Conservation (phyloP, 2,797 vertebrate species). For the Hypotaenidia okinawae region DNA sequence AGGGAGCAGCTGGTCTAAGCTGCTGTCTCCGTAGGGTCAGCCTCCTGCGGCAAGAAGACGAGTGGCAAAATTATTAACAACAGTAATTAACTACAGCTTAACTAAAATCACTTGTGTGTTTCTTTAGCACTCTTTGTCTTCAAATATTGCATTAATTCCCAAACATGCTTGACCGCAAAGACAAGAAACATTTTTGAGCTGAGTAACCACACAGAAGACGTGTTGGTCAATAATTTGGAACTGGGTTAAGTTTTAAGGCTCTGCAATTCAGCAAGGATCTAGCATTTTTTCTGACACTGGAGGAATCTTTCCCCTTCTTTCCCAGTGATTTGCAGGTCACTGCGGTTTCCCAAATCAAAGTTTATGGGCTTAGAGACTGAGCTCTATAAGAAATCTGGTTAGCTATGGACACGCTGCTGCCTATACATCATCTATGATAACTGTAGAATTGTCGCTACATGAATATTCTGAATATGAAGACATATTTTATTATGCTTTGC, state of each 20-base stretch:
- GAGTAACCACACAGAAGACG: neutral
- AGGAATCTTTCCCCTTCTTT: neutral
- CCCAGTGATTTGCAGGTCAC: neutral
- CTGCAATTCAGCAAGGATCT: neutral
- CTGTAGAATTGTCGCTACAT: slow-evolving; percentile 27
- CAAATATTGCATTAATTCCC: neutral
- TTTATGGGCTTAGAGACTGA: neutral
- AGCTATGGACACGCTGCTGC: neutral
- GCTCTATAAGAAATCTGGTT: neutral
- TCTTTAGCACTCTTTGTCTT: neutral
- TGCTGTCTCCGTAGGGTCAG: neutral
- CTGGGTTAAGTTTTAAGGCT: neutral
- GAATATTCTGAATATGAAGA: slow-evolving; percentile 47
- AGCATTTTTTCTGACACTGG: neutral
- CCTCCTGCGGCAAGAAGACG: neutral
- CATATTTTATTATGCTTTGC: slow-evolving; percentile 42
- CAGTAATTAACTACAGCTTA: neutral
- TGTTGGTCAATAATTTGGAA: neutral
- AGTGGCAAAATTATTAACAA: neutral
- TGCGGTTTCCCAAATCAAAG: neutral
- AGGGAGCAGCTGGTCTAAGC: neutral
- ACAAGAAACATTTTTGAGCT: neutral
- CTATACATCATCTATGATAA: neutral
- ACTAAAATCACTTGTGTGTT: neutral
- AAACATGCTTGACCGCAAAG: neutral